A percentile compares a stretch with the other conserved stretches of the same genome.
These are phyloP conservation scores for Heliconius aoede DNA, from an alignment of 2,888 invertebrate species.

Conservation along the genomic window DNA sequence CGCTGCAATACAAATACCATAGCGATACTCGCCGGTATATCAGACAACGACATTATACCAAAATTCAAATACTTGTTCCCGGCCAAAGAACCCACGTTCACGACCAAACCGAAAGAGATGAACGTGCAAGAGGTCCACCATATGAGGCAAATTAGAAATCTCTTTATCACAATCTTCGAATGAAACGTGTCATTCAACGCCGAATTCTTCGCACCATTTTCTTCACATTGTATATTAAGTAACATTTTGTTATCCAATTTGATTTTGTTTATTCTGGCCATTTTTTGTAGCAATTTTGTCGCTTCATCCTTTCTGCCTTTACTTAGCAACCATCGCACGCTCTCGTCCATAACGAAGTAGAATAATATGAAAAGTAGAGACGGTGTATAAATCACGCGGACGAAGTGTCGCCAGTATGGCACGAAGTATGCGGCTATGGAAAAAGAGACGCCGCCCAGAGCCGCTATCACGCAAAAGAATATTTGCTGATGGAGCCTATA, in stretches of 20 bases:
- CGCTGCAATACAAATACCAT: conserved; percentile 79
- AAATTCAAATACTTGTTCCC: conserved; percentile 90
- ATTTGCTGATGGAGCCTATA: conserved; percentile 55
- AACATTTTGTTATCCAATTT: conserved; percentile 57
- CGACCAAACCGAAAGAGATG: conserved; percentile 85
- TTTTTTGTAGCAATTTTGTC: conserved; percentile 81
- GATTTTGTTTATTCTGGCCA: conserved; percentile 75
- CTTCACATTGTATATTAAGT: conserved; percentile 55
- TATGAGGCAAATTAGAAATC: conserved; percentile 60
- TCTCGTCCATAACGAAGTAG: conserved; percentile 87
- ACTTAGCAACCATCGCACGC: conserved; percentile 88
- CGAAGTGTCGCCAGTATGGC: conserved; percentile 86
- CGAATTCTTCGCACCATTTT: conserved; percentile 46
- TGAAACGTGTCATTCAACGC: conserved; percentile 54
- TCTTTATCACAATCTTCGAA: conserved; percentile 56
- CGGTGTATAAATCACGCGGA: conserved; percentile 86
- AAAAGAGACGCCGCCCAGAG: conserved; percentile 84
- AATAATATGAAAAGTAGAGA: conserved; percentile 85
- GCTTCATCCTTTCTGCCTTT: conserved; percentile 86
- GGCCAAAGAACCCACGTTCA: conserved; percentile 87
- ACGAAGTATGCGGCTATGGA: conserved; percentile 85
- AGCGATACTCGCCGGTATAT: conserved; percentile 82
- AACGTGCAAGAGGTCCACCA: conserved; percentile 65
- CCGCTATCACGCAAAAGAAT: conserved; percentile 81
- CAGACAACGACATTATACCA: conserved; percentile 83